phyloP scores from a whole-genome alignment of 2,797 vertebrate genomes.

The Phataginus tetradactyla region DNA sequence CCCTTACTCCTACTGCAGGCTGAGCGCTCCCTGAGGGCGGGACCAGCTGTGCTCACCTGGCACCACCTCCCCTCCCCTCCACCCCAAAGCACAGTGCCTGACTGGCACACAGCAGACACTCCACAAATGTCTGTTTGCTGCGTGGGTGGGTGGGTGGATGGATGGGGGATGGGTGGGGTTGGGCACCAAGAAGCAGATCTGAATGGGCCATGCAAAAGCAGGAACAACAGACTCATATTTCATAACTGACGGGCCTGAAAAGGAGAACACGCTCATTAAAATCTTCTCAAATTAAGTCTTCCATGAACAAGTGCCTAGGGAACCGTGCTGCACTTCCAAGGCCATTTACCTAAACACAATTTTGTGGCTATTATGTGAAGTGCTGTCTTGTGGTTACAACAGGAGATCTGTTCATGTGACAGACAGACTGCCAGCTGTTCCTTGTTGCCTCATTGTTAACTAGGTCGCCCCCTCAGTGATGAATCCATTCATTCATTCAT shows the following conservation, averaged over 20 bases:
- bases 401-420: conserved; percentile 30
- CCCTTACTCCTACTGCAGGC: not conserved
- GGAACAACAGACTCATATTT: not conserved
- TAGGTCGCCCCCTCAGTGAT: not conserved
- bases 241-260: not conserved
- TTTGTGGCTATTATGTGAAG: conserved; percentile 40
- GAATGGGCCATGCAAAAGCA: not conserved
- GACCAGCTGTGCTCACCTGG: not conserved
- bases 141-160: not conserved
- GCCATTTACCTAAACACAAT: conserved; percentile 69
- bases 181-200: not conserved
- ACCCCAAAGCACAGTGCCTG: not conserved
- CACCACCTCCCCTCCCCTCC: not conserved
- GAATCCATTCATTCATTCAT: not conserved
- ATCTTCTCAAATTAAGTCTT: conserved; percentile 49
- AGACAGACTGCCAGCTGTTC: not conserved
- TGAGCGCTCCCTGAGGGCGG: not conserved
- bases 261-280: not conserved
- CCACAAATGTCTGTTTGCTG: not conserved
- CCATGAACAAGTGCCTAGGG: conserved; percentile 55
- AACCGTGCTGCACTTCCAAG: conserved; percentile 7
- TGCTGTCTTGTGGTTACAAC: not conserved
- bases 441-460: not conserved
- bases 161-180: not conserved
- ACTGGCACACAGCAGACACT: not conserved